Evolutionary conservation across 1,140 invertebrate species (phyloP).

Genomic region (Mamestra configurata): DNA sequence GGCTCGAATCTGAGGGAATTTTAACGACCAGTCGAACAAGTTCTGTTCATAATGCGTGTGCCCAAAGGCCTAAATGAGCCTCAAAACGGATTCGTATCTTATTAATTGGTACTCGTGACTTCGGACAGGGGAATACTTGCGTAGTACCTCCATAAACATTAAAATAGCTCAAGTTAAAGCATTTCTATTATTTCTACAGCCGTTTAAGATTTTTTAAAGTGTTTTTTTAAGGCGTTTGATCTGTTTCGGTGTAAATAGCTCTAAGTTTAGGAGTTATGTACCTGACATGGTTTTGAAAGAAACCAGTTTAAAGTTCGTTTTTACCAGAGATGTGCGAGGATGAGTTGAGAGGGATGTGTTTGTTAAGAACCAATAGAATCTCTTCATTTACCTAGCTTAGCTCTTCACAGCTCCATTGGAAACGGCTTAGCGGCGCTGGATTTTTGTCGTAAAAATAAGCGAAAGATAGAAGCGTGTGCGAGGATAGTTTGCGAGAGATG

Average conservation of each 20-base stretch:
- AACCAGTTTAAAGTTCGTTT: background rate
- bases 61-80: constrained; percentile 72
- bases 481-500: too few species aligned
- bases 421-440: too few species aligned
- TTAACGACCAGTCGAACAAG: constrained; percentile 77
- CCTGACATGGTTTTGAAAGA: background rate
- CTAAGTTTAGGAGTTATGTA: too few species aligned
- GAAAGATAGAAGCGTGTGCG: too few species aligned
- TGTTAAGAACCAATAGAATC: too few species aligned
- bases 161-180: background rate
- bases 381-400: too few species aligned
- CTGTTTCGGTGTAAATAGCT: background rate
- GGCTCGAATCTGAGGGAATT: constrained; percentile 79
- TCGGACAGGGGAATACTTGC: constrained; percentile 17
- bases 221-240: background rate
- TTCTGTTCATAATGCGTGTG: constrained; percentile 70
- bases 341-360: too few species aligned
- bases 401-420: too few species aligned
- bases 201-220: background rate
- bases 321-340: too few species aligned
- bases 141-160: constrained; percentile 16
- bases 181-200: background rate
- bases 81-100: constrained; percentile 49
- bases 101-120: constrained; percentile 57
- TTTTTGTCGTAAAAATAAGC: too few species aligned